Conservation (phyloP, 2,888 invertebrate genomes). For the Disparrhopalites patrizii region DNA sequence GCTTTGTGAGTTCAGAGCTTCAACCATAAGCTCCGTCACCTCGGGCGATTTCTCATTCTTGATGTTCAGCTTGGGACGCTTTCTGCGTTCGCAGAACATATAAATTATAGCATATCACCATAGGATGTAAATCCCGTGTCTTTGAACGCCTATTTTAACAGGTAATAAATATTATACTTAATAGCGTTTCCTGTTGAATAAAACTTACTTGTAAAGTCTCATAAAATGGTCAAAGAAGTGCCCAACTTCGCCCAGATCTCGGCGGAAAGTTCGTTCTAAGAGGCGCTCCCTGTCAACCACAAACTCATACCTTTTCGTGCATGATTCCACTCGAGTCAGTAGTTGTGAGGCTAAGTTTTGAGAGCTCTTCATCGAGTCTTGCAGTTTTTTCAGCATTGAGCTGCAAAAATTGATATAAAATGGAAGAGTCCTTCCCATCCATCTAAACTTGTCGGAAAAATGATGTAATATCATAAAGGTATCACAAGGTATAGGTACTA, state of each 20-base stretch:
- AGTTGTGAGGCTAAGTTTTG: slow-evolving; percentile 38
- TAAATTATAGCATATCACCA: too few species aligned
- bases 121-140: too few species aligned
- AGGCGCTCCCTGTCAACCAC: slow-evolving; percentile 35
- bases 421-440: background rate
- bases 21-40: slow-evolving; percentile 28
- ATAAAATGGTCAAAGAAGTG: slow-evolving; percentile 41
- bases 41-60: slow-evolving; percentile 36
- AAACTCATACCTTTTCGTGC: slow-evolving; percentile 35
- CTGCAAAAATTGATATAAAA: slow-evolving; percentile 26
- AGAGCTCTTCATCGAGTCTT: slow-evolving; percentile 40
- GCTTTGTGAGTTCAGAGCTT: slow-evolving; percentile 26
- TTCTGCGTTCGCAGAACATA: too few species aligned
- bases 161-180: background rate
- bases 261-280: slow-evolving; percentile 37
- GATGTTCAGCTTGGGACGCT: slow-evolving; percentile 40
- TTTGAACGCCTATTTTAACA: too few species aligned
- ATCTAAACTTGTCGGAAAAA: background rate
- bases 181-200: background rate
- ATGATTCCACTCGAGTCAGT: slow-evolving; percentile 29
- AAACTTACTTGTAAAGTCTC: slow-evolving; percentile 43
- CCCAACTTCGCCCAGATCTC: slow-evolving; percentile 45
- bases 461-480: background rate
- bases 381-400: slow-evolving; percentile 32
- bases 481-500: background rate